A percentile compares a stretch with the other conserved stretches of the same genome.
Conservation (phyloP, 2,888 invertebrate species). For the Orthonychiurus folsomi region DNA sequence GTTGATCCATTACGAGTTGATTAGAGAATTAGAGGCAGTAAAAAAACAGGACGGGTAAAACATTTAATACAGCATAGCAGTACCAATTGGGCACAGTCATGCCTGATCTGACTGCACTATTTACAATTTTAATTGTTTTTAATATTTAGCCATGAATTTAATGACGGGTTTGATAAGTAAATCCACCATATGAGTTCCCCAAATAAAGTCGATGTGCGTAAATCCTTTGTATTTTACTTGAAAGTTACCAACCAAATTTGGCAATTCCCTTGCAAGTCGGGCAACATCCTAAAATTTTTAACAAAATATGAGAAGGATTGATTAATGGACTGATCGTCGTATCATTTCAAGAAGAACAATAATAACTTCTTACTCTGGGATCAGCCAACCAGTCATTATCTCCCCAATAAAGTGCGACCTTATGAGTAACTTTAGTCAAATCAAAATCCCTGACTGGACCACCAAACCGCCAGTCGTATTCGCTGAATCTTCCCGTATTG, state of each 20-base stretch:
- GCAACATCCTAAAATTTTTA: constrained; percentile 25
- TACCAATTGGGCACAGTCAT: too few species aligned
- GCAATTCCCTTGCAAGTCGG: constrained; percentile 13
- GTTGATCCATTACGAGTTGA: too few species aligned
- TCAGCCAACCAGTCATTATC: constrained; percentile 2
- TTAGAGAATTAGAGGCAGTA: too few species aligned
- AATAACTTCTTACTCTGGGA: constrained; percentile 5
- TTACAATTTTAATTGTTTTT: too few species aligned
- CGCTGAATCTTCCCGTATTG: neutral
- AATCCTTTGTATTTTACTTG: constrained; percentile 17
- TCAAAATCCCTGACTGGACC: neutral
- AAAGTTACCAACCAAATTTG: constrained; percentile 15
- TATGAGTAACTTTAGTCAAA: neutral
- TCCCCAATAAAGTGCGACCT: neutral
- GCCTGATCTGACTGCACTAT: too few species aligned
- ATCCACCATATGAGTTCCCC: neutral
- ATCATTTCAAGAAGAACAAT: too few species aligned
- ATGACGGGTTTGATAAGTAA: neutral
- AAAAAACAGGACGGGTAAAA: too few species aligned
- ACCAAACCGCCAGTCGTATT: neutral
- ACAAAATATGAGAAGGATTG: too few species aligned
- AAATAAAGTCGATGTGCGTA: constrained; percentile 25
- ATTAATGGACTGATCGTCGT: too few species aligned
- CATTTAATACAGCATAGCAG: too few species aligned
- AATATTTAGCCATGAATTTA: neutral